Percentiles rank a stretch among this genome's conserved stretches.
Evolutionary conservation across 2,888 invertebrate species (phyloP).

Genomic region (Protodeltote pygarga): DNA sequence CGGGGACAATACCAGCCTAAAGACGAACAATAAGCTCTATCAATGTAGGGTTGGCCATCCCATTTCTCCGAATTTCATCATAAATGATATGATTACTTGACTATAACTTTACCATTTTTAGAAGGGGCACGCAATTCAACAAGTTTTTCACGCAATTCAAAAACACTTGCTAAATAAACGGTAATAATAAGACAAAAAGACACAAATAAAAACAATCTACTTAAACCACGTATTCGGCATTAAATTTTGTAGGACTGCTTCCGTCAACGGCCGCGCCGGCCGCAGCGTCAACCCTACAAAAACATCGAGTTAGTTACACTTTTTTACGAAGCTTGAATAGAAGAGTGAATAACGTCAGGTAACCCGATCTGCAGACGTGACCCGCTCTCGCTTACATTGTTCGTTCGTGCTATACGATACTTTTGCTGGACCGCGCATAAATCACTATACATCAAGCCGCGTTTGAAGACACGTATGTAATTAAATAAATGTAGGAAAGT

Average conservation of each 20-base stretch:
- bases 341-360: constrained; percentile 69
- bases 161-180: too few species aligned
- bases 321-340: constrained; percentile 65
- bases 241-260: constrained; percentile 5
- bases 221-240: neutral
- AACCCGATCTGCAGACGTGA: constrained; percentile 70
- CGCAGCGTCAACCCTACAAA: constrained; percentile 31
- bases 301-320: constrained; percentile 56
- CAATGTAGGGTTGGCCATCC: constrained; percentile 46
- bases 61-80: neutral
- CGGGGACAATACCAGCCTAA: constrained; percentile 61
- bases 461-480: constrained; percentile 42
- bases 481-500: too few species aligned
- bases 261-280: constrained; percentile 2
- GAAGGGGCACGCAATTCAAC: too few species aligned
- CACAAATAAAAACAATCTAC: neutral
- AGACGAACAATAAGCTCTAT: constrained; percentile 65
- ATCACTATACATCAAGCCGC: constrained; percentile 37
- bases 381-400: constrained; percentile 62
- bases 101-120: neutral
- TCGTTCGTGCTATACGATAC: constrained; percentile 67
- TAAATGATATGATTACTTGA: neutral
- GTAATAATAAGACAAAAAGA: too few species aligned
- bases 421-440: constrained; percentile 50
- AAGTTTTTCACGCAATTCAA: too few species aligned